phyloP scores from a whole-genome alignment of 2,113 vertebrate genomes.

The Dicaeum eximium region DNA sequence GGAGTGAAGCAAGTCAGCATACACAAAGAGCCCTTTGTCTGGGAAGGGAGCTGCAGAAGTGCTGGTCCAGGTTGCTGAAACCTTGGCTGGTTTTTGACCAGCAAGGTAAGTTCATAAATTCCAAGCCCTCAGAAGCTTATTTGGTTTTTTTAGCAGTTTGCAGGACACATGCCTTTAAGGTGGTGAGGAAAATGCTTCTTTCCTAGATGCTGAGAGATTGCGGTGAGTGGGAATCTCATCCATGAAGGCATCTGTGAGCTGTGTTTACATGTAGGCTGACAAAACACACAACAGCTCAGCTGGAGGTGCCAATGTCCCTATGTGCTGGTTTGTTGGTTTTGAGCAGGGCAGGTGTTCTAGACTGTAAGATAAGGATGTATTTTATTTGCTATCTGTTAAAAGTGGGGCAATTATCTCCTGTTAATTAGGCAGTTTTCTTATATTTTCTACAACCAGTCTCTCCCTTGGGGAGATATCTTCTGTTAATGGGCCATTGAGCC shows the following conservation, averaged over 20 bases:
- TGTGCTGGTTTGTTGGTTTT: neutral
- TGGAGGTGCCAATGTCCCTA: rapidly evolving
- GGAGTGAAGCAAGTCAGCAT: neutral
- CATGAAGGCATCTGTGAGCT: rapidly evolving
- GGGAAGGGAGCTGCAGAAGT: neutral
- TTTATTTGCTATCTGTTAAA: no score
- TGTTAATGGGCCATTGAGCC: no score
- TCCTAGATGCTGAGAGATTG: neutral
- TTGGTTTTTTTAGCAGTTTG: neutral
- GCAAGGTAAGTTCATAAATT: neutral
- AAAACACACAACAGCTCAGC: neutral
- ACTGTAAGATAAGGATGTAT: no score
- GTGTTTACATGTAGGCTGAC: neutral
- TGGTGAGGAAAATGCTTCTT: neutral
- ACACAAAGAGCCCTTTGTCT: rapidly evolving
- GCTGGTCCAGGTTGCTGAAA: neutral
- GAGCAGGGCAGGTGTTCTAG: no score
- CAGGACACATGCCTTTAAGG: neutral
- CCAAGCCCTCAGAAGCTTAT: neutral
- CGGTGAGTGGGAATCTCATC: rapidly evolving
- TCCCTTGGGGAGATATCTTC: no score
- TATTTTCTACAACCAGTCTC: no score
- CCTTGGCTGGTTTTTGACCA: neutral
- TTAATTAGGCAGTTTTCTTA: no score
- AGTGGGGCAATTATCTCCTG: no score